Base-by-base conservation (phyloP, 2,888 invertebrate species). In the Crossocerus cetratus region DNA sequence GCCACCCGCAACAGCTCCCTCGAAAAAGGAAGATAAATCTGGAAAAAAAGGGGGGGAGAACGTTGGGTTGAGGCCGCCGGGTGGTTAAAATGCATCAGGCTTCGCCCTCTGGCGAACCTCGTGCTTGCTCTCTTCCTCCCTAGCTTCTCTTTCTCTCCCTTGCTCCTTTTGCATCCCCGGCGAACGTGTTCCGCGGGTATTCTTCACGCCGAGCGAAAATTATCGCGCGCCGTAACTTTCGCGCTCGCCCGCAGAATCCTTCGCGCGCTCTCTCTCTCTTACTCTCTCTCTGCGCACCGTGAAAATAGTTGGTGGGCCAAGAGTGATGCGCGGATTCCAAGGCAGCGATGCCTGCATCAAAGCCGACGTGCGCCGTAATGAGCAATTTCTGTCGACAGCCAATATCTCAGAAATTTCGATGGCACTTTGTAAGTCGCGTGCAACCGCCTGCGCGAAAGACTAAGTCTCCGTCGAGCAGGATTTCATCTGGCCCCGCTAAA, bases 21-120 rank as follows among this genome's bases (percentile, higher is more conserved):
- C 64, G 68, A 77, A 74, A 78, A 81, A 71, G 72, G 57, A 69
- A 74, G 77, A 77, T 75, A 79, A 81, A 81, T 81, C 66, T 78
- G 61, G 60, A 67, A 66, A 77, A 69, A 78, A 63, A 62, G 43
- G 16, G 5, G 45, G 55, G n/a, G 2, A 43, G 3, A 32, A 45
- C 21, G 18, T 22, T 16, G 44, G 44, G 60, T 56, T 53, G 65
- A 57, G 60, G 49, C 55, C 42, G 60, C 61, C 62, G 43, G 65
- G 74, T 67, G 78, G 78, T 74, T 81, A 77, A 77, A 81, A 78
- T 72, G 67, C 81, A 81, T 81, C 78, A 77, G 53, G 61, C 69
- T 68, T 57, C 69, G 32, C 32, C 58, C 55, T 53, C 65, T 32
- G 32, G 32, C 32, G n/a, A 42, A 49, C 14, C 49, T 16, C 42